Percentiles rank a stretch among this genome's conserved stretches.
phyloP scores from a whole-genome alignment of 1,140 invertebrate genomes.

The Penaeus indicus region DNA sequence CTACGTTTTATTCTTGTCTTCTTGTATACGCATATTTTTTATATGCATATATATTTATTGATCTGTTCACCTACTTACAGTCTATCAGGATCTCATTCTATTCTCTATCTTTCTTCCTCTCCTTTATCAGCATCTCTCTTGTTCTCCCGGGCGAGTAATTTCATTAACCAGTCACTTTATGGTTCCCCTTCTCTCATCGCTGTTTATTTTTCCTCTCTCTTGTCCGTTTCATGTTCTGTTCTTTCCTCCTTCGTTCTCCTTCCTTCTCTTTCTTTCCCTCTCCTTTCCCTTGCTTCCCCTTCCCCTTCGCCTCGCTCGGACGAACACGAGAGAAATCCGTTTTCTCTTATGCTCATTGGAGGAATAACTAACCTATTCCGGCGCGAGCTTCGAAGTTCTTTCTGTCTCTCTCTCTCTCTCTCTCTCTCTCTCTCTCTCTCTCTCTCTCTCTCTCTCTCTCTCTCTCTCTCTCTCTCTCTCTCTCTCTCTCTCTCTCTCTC shows the following conservation, averaged over 20 bases:
- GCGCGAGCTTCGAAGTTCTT: not conserved
- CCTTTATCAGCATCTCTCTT: too few relatives aligned
- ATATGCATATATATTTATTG: not conserved
- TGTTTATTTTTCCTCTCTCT: too few relatives aligned
- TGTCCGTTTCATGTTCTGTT: not conserved
- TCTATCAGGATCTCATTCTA: too few relatives aligned
- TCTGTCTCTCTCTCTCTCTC: too few relatives aligned
- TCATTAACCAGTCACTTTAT: too few relatives aligned
- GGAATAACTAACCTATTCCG: constrained; percentile 10
- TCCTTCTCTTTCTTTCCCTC: constrained; percentile 1
- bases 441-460: too few relatives aligned
- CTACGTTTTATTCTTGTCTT: not conserved
- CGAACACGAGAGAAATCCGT: constrained; percentile 5
- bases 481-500: too few relatives aligned
- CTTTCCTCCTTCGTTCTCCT: not conserved
- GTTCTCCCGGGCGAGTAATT: too few relatives aligned
- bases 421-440: too few relatives aligned
- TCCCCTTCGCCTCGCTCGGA: not conserved
- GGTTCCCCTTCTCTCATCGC: too few relatives aligned
- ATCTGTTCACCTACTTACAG: not conserved
- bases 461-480: too few relatives aligned
- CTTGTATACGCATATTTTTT: not conserved
- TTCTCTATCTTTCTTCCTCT: too few relatives aligned
- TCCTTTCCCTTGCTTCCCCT: not conserved
- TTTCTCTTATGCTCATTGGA: constrained; percentile 16